A percentile compares a stretch with the other conserved stretches of the same genome.
Evolutionary conservation across 2,797 vertebrate genomes (phyloP).

Genomic region (Galaxias olidus): DNA sequence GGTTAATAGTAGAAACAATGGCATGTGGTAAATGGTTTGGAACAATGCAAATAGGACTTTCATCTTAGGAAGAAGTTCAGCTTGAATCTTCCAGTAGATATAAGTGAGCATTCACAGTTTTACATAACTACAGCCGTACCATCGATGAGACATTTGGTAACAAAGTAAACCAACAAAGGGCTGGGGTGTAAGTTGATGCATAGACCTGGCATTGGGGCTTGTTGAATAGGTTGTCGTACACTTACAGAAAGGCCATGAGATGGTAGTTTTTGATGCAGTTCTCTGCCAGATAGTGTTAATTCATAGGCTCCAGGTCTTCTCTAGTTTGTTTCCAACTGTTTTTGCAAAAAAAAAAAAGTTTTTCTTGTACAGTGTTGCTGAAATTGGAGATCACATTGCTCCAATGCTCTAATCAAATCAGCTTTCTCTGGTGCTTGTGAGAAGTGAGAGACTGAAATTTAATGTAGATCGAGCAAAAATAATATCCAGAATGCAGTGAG

Average conservation of each 20-base stretch:
- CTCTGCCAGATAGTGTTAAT: no score
- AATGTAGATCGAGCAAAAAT: slow-evolving; percentile 1
- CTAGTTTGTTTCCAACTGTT: slow-evolving; percentile 10
- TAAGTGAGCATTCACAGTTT: slow-evolving; percentile 5
- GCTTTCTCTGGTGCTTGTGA: slow-evolving; percentile 51
- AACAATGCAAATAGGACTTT: slow-evolving; percentile 13
- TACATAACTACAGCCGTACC: no score
- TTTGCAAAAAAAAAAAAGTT: slow-evolving; percentile 34
- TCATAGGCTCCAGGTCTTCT: no score
- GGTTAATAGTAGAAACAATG: slow-evolving; percentile 42
- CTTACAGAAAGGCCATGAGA: no score
- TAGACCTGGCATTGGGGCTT: no score
- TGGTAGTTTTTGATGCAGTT: no score
- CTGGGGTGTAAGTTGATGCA: no score
- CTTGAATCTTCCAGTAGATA: slow-evolving; percentile 45
- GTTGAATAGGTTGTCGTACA: no score
- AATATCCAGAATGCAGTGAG: slow-evolving; percentile 16
- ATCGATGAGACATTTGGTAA: no score
- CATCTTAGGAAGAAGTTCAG: slow-evolving; percentile 4
- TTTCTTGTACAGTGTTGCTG: slow-evolving; percentile 53
- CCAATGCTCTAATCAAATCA: slow-evolving; percentile 51
- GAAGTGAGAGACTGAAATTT: background rate
- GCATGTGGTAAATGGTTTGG: slow-evolving; percentile 50
- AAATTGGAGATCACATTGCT: slow-evolving; percentile 46
- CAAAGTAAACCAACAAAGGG: no score